Evolutionary conservation across 2,888 invertebrate genomes (phyloP), one percentile per base, ranked within the genome.

Genomic region (Malacosoma neustria): DNA sequence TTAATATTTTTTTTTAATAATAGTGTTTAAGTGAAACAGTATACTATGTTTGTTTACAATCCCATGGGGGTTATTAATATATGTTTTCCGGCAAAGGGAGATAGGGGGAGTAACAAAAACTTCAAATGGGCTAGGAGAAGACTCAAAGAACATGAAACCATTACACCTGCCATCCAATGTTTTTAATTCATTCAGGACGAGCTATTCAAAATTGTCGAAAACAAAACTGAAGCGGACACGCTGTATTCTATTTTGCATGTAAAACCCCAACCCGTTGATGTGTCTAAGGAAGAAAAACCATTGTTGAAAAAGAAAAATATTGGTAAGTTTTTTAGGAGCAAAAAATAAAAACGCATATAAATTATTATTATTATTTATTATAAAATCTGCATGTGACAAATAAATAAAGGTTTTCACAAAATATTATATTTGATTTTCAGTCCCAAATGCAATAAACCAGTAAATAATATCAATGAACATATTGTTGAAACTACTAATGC

Each of bases 201-300:
- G 64, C 65, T 98, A 42, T 72, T 81, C 31, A 86, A 89, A 44
- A 80, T 96, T 33, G 65, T 97, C 39, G 93, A 91, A 48, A 96
- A 93, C 61, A 87, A 89, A 54, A 82, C 69, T 41, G 92, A 94
- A 66, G 91, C 91, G 1, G 89, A 90, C 49, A 77, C 89, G 38
- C 72, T 95, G 11, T 89, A 91, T 70, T 89, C 90, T 36, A 90
- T 92, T 46, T 62, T 95, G 31, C 94, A 95, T 58, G 87, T 90
- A 13, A 88, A 88, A 53, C 87, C 90, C 39, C 80, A 87, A 52
- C 87, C 89, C 1, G 63, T 87, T n/a, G 89, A 90, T 39, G 45
- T 52, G 1, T 51, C 47, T 34, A 81, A 73, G 45, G 64, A 70
- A 3, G 74, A 79, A 2, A 84, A 73, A 56, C 37, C 61, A 6